Percentiles rank a stretch among this genome's conserved stretches.
These are phyloP conservation scores for Entomyzon cyanotis DNA, from an alignment of 2,113 vertebrate species.

Conservation along the genomic window DNA sequence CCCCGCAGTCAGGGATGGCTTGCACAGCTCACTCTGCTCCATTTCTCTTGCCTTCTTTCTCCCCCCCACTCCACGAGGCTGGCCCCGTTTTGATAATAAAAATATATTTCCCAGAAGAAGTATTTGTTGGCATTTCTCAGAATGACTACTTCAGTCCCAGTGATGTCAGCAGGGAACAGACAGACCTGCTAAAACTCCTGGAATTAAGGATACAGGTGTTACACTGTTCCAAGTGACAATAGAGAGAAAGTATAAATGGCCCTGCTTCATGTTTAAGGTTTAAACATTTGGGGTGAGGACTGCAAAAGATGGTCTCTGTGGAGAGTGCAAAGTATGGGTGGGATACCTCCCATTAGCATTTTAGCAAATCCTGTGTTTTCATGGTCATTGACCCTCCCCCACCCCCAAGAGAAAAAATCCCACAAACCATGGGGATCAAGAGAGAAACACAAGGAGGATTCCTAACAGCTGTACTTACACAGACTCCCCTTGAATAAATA, in stretches of 20 bases:
- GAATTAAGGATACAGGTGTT: not conserved
- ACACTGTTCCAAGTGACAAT: not conserved
- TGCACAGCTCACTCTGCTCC: conserved; percentile 58
- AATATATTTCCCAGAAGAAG: conserved; percentile 48
- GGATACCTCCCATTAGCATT: not conserved
- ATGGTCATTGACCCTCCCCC: not conserved
- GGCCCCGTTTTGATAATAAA: conserved; percentile 52
- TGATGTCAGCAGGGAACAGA: conserved; percentile 4
- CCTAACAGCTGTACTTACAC: conserved; percentile 81
- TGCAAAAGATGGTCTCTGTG: not conserved
- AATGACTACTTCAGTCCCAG: not conserved
- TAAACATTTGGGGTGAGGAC: not conserved
- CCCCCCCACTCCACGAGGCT: not conserved
- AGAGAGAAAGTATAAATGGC: not conserved
- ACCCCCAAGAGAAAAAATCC: not conserved
- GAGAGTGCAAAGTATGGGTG: not conserved
- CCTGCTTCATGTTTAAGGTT: not conserved
- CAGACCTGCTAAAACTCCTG: conserved; percentile 27
- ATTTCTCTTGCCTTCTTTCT: not conserved
- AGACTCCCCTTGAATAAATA: conserved; percentile 94
- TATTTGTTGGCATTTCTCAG: conserved; percentile 39
- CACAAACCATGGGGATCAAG: not conserved
- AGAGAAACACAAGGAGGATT: not conserved
- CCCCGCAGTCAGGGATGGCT: conserved; percentile 5
- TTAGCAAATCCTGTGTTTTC: not conserved